Percentiles rank a stretch among this genome's conserved stretches.
Evolutionary conservation across 1,140 invertebrate genomes (phyloP).

Genomic region (Gryon sp.): DNA sequence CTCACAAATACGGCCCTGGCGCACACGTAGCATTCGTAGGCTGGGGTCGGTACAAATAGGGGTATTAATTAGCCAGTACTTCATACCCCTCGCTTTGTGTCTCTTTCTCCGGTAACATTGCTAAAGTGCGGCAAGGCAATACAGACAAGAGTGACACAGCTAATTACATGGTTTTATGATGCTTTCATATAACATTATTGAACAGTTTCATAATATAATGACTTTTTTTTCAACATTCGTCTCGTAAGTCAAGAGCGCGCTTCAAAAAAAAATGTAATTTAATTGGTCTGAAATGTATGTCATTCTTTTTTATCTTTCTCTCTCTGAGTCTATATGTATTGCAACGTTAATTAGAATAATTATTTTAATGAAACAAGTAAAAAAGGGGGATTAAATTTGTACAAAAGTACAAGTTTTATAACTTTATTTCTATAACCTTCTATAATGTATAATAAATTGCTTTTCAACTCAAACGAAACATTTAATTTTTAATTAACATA

Average conservation of each 20-base stretch:
- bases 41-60: constrained; percentile 76
- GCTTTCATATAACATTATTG: constrained; percentile 53
- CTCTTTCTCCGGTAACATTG: constrained; percentile 38
- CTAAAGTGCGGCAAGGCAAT: constrained; percentile 72
- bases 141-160: constrained; percentile 72
- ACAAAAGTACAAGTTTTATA: no score
- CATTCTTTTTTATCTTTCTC: no score
- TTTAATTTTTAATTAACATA: no score
- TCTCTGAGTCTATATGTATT: background rate
- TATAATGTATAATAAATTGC: no score
- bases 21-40: constrained; percentile 57
- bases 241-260: constrained; percentile 22
- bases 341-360: constrained; percentile 33
- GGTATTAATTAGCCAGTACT: constrained; percentile 79
- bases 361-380: background rate
- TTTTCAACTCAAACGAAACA: no score
- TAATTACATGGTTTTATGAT: constrained; percentile 74
- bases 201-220: constrained; percentile 49
- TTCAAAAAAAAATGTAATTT: constrained; percentile 29
- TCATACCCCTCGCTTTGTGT: constrained; percentile 62
- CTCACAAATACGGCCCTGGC: constrained; percentile 66
- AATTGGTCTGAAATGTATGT: constrained; percentile 32
- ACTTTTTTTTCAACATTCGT: constrained; percentile 32
- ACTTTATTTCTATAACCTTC: no score
- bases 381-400: no score